Conservation (phyloP, 2,888 invertebrate species). For the Melanostoma scalare region DNA sequence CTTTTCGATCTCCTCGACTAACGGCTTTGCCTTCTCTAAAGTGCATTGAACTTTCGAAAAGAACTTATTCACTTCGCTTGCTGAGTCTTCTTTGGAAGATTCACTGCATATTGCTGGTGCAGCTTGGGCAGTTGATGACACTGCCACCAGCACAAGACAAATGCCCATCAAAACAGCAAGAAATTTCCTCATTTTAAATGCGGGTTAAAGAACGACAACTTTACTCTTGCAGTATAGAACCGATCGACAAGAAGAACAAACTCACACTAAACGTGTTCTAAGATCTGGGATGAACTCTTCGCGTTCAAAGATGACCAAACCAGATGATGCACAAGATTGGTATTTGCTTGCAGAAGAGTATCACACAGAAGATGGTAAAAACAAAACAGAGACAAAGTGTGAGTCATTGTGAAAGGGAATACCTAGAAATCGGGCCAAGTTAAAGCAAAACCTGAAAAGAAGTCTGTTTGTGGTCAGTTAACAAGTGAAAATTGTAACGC, state of each 20-base stretch:
- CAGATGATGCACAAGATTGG: too few relatives aligned
- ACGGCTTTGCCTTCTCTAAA: slow-evolving; percentile 79
- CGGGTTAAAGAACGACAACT: neutral
- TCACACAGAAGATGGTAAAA: neutral
- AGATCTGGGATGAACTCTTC: slow-evolving; percentile 1
- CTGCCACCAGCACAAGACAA: slow-evolving; percentile 14
- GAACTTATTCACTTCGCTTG: slow-evolving; percentile 77
- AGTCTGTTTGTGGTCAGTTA: too few relatives aligned
- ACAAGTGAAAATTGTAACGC: too few relatives aligned
- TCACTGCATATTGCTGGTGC: slow-evolving; percentile 39
- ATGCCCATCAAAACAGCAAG: slow-evolving; percentile 34
- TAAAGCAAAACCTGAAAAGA: too few relatives aligned
- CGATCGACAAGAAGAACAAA: slow-evolving; percentile 52
- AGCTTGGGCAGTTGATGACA: slow-evolving; percentile 17
- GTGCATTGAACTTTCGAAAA: slow-evolving; percentile 78
- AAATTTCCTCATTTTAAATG: slow-evolving; percentile 50
- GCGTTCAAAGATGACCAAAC: too few relatives aligned
- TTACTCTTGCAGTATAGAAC: slow-evolving; percentile 32
- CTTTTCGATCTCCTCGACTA: slow-evolving; percentile 78
- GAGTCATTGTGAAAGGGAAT: too few relatives aligned
- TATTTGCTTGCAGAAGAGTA: slow-evolving; percentile 24
- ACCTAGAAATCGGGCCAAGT: too few relatives aligned
- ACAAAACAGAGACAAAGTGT: too few relatives aligned
- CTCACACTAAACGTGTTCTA: slow-evolving; percentile 59
- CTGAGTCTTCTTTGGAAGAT: slow-evolving; percentile 39